Evolutionary conservation across 2,888 invertebrate species (phyloP), one percentile per base, ranked within the genome.

Genomic region (Macropis europaea): DNA sequence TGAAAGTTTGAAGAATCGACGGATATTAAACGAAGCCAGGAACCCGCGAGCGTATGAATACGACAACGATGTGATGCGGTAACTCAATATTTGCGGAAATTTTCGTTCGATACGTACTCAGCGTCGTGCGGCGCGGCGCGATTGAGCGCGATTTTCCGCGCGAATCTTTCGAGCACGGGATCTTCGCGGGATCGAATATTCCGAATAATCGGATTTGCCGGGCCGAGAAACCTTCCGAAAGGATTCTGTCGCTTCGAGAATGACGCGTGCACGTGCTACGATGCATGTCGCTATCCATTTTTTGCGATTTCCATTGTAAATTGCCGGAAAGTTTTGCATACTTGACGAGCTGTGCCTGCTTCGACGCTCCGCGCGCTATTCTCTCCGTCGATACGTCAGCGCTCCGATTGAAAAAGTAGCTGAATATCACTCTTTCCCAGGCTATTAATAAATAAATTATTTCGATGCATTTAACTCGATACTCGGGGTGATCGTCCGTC

Each of bases 291-390:
- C 40, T 45, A 38, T 56, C 43, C 50, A 30, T 52, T 67, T 52
- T 48, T 42, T 34, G 32, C 69, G 70, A 84, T 84, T 80, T 85
- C 76, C 79, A 84, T 85, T 81, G 75, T 78, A 84, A 80, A 85
- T 79, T 63, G 67, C 69, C 11, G 57, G 54, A 67, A 84, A 76
- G 74, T 83, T 84, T 84, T 80, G 81, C 79, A 83, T 84, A 84
- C 70, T 83, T 85, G 79, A 80, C 73, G 76, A 80, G 69, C 70
- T 52, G 30, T 38, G 32, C 43, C 62, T 53, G 62, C 26, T 56
- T 45, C 45, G 40, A 4, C 5, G 22, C 42, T 32, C 54, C 56
- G 30, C 61, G 19, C 26, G 19, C 26, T 26, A 32, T 66, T 40
- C 36, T 38, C 13, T 15, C 26, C 59, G 9, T 9, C 22, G 24